Evolutionary conservation across 1,140 invertebrate genomes (phyloP).

Genomic region (Drosophila triauraria): DNA sequence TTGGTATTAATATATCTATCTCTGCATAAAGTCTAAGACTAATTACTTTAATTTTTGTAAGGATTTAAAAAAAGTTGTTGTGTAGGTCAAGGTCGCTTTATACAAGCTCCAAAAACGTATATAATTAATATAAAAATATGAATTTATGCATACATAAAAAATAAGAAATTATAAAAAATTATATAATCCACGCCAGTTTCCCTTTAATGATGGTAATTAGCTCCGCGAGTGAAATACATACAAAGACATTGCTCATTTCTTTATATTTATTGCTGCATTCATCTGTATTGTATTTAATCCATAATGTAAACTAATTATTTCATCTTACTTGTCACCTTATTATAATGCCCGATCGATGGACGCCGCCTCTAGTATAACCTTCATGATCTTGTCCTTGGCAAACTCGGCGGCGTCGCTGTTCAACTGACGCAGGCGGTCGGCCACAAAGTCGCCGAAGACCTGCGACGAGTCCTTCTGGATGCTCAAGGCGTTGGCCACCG

Average conservation of each 20-base stretch:
- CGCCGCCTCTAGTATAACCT: slow-evolving; percentile 57
- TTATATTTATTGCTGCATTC: slow-evolving; percentile 21
- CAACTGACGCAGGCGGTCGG: slow-evolving; percentile 61
- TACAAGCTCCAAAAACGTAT: too few species aligned
- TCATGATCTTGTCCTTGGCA: slow-evolving; percentile 71
- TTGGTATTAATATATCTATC: too few species aligned
- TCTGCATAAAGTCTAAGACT: too few species aligned
- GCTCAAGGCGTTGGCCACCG: slow-evolving; percentile 50
- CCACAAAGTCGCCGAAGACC: slow-evolving; percentile 72
- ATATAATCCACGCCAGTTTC: not conserved
- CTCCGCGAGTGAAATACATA: not conserved
- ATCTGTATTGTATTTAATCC: slow-evolving; percentile 8
- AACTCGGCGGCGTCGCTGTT: slow-evolving; percentile 51
- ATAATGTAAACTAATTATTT: slow-evolving; percentile 29
- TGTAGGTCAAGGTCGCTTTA: too few species aligned
- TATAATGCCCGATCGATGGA: slow-evolving; percentile 47
- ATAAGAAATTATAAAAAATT: not conserved
- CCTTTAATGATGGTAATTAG: not conserved
- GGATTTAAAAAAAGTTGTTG: too few species aligned
- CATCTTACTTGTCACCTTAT: slow-evolving; percentile 34
- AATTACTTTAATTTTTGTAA: too few species aligned
- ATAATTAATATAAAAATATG: not conserved
- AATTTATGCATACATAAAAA: not conserved
- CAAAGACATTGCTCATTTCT: not conserved
- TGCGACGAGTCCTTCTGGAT: slow-evolving; percentile 57